Conservation (phyloP, 2,888 invertebrate species). For the Caenorhabditis angaria region DNA sequence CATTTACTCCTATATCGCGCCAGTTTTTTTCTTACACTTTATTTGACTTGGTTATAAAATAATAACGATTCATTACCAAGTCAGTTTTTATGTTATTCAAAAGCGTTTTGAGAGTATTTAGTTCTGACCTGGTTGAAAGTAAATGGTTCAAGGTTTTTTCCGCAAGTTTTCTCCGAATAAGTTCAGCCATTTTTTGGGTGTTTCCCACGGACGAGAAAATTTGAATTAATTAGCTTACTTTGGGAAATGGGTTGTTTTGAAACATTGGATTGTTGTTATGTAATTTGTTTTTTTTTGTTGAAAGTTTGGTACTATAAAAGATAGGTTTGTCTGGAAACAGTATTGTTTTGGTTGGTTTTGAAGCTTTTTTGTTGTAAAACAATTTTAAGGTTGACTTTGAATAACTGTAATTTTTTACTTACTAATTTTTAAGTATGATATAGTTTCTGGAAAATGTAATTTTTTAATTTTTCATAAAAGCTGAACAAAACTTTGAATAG, state of each 20-base stretch:
- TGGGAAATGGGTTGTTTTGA: background rate
- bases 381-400: too few relatives aligned
- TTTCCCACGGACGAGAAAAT: background rate
- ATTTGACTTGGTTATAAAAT: background rate
- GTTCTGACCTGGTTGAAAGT: background rate
- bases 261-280: background rate
- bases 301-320: background rate
- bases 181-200: conserved; percentile 1
- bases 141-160: background rate
- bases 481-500: too few relatives aligned
- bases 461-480: too few relatives aligned
- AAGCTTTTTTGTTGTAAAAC: too few relatives aligned
- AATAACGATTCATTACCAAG: background rate
- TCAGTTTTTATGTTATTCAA: background rate
- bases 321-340: background rate
- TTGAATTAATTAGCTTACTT: background rate
- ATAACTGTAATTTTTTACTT: too few relatives aligned
- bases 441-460: too few relatives aligned
- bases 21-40: too few relatives aligned
- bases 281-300: too few relatives aligned
- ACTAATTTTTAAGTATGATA: too few relatives aligned
- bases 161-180: background rate
- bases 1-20: too few relatives aligned
- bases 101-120: background rate
- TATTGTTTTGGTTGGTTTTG: too few relatives aligned